A percentile compares a stretch with the other conserved stretches of the same genome.
phyloP scores from a whole-genome alignment of 2,888 invertebrate species.

The Ornithoptera alexandrae region DNA sequence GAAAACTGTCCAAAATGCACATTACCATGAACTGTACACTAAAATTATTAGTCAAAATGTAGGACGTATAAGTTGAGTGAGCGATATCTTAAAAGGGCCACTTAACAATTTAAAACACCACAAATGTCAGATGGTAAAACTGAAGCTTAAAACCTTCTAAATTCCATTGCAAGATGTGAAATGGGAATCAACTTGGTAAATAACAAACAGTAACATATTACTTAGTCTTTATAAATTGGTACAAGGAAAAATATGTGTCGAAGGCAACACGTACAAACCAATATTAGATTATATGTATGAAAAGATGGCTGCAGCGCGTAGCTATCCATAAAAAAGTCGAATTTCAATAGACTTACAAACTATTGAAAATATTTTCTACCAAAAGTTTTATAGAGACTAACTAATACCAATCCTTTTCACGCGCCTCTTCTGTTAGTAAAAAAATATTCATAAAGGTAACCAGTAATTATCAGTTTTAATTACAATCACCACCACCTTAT shows the following conservation, averaged over 20 bases:
- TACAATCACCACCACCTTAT: neutral
- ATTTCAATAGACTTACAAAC: neutral
- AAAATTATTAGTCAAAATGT: no score
- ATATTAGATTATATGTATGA: neutral
- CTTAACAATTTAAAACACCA: no score
- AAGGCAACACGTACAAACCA: neutral
- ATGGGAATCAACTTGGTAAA: neutral
- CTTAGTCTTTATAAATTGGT: neutral
- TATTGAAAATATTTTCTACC: neutral
- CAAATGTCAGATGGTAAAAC: neutral
- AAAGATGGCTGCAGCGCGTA: neutral
- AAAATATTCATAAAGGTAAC: neutral
- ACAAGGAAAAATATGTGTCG: neutral
- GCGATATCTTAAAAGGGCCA: no score
- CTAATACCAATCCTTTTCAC: neutral
- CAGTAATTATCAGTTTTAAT: neutral
- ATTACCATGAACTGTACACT: no score
- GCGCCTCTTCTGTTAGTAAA: neutral
- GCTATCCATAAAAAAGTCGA: neutral
- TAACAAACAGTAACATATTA: neutral
- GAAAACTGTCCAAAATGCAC: no score
- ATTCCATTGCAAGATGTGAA: neutral
- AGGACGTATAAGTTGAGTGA: no score
- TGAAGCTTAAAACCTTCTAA: neutral
- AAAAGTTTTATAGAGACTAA: neutral